These are phyloP conservation scores for Pangasius sanitwongsei DNA, from an alignment of 2,797 vertebrate genomes.

Conservation along the genomic window DNA sequence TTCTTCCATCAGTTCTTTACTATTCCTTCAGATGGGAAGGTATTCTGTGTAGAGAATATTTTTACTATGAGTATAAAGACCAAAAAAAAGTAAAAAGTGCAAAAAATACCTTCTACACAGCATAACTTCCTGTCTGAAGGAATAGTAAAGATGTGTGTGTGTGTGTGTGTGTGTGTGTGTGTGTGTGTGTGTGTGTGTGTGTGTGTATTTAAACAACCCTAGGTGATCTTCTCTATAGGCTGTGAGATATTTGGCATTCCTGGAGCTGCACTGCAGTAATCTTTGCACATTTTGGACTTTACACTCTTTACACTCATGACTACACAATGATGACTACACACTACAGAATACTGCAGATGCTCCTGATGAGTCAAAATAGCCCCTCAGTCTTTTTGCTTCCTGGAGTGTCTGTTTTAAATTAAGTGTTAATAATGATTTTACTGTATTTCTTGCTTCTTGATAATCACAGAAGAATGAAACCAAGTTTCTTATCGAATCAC, in stretches of 20 bases:
- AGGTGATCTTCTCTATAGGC: neutral
- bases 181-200: neutral
- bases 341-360: neutral
- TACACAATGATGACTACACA: neutral
- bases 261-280: neutral
- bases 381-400: neutral
- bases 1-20: too few relatives aligned
- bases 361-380: neutral
- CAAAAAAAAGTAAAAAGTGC: neutral
- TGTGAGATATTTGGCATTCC: neutral
- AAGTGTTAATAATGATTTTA: neutral
- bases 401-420: neutral
- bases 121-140: neutral
- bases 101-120: neutral
- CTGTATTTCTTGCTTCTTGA: neutral
- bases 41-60: neutral
- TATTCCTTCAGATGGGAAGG: too few relatives aligned
- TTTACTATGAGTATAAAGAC: too few relatives aligned
- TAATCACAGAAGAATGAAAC: neutral
- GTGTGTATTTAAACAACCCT: neutral
- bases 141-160: neutral
- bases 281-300: conserved; percentile 1
- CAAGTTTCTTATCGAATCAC: too few relatives aligned
- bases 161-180: neutral
- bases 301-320: conserved; percentile 5